Base-by-base conservation (phyloP, 1,140 invertebrate genomes). In the Chelonus insularis region DNA sequence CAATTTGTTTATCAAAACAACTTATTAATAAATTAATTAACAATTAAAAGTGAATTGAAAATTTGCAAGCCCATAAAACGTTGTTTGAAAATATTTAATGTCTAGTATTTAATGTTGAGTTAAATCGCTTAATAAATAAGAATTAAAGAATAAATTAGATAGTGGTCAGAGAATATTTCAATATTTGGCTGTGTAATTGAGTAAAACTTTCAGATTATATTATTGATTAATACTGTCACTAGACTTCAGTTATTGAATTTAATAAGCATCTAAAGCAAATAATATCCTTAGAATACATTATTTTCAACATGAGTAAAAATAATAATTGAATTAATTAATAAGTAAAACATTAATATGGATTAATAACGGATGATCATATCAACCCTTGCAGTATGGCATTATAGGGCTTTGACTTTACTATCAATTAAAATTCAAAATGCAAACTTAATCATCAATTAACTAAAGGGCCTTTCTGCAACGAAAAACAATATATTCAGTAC, bases 281-380 rank as follows among this genome's bases (percentile, higher is more conserved):
- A n/a, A n/a, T n/a, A n/a, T n/a, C n/a, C n/a, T n/a, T n/a, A n/a
- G n/a, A n/a, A 21, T 16, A 11, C 25, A 52, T 52, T 52, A 52
- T 52, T 52, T 52, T 52, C n/a, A 39, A 45, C 14, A 36, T 52
- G 11, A 20, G 29, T 34, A 36, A 34, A 34, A 36, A 18, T 25
- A 2, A 6, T 25, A 25, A 34, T 14, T 18, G 16, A 52, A 14
- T 25, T 16, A 2, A 51, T 14, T 36, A 12, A 9, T 37, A 18
- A 20, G 20, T 52, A 8, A 52, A n/a, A n/a, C 11, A 11, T 34
- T 11, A 39, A 39, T 39, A 14, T 39, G n/a, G 37, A 39, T 39
- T 39, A 39, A 2, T 52, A 29, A 36, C 32, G 2, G 18, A 52
- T 52, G 14, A 50, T 23, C 50, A 52, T 52, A 52, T 52, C 50